Evolutionary conservation across 2,113 vertebrate genomes (phyloP).

Genomic region (Nothobranchius furzeri): DNA sequence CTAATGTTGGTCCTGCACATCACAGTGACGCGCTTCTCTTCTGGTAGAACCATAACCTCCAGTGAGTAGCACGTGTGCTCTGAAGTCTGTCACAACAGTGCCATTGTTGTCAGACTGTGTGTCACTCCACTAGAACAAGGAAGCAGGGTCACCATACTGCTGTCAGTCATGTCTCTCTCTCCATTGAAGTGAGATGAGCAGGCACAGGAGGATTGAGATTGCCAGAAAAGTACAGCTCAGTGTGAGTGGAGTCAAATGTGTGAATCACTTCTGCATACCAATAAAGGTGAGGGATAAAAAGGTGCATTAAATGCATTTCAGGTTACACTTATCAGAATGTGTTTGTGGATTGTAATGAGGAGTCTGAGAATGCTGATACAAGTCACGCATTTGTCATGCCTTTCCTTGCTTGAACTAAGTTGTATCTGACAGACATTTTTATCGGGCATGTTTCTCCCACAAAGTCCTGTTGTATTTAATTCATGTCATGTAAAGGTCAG

Average conservation of each 20-base stretch:
- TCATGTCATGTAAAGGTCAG: conserved; percentile 50
- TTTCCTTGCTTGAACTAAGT: background rate
- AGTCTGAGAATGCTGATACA: background rate
- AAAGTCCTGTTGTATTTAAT: conserved; percentile 44
- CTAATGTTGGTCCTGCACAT: conserved; percentile 31
- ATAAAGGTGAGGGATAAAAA: conserved; percentile 16
- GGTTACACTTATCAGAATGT: background rate
- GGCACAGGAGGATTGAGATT: conserved; percentile 36
- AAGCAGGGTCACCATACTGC: conserved; percentile 46
- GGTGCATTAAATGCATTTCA: background rate
- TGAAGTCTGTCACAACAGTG: conserved; percentile 37
- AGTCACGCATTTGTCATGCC: background rate
- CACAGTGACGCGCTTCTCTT: conserved; percentile 34
- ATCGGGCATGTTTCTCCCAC: conserved; percentile 7
- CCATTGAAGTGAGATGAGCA: conserved; percentile 41
- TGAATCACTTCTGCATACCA: conserved; percentile 16
- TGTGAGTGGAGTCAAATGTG: conserved; percentile 31
- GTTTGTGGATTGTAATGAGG: background rate
- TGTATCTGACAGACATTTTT: conserved; percentile 31
- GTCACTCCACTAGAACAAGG: conserved; percentile 51
- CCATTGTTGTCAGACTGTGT: conserved; percentile 50
- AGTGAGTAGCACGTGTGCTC: conserved; percentile 33
- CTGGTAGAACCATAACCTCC: conserved; percentile 45
- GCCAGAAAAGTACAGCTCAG: conserved; percentile 20
- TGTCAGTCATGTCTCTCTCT: conserved; percentile 53